These are phyloP conservation scores for sheep (Ovis aries) DNA, from an alignment of 2,113 vertebrate genomes.

Conservation along the genomic window ARS-UI_Ramb_v3.0 NC_056057.1:50503501-50504000, in stretches of 20 bases:
- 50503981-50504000: background rate
- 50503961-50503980: slow-evolving; percentile 44
- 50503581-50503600: background rate
- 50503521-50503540: background rate
- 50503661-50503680: background rate
- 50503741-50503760: background rate
- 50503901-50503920: background rate
- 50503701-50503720: background rate
- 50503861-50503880: background rate
- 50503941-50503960: background rate
- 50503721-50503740: background rate
- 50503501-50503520: background rate
- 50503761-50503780: background rate
- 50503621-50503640: background rate
- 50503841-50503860: background rate
- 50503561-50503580: background rate
- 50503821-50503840: background rate
- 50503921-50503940: background rate
- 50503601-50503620: background rate
- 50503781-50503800: background rate
- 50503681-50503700: background rate
- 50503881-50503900: slow-evolving; percentile 4
- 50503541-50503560: background rate
- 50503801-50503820: background rate
- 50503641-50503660: background rate